Conservation (phyloP, 2,888 invertebrate species). For the Apamea monoglypha region DNA sequence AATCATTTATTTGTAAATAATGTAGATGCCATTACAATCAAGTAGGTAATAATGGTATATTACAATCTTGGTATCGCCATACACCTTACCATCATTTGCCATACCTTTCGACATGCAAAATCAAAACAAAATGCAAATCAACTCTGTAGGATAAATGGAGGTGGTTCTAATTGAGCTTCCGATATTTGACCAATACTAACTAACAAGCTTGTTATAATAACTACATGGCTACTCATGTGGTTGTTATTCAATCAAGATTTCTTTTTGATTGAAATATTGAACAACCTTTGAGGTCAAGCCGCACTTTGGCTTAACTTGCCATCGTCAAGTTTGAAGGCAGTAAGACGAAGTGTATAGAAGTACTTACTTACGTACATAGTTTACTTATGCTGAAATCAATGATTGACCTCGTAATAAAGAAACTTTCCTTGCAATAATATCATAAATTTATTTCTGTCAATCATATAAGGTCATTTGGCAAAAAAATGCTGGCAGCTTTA, state of each 20-base stretch:
- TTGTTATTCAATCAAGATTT: not conserved
- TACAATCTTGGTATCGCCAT: not conserved
- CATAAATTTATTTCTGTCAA: not conserved
- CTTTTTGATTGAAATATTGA: constrained; percentile 2
- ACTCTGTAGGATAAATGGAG: not conserved
- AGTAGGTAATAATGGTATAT: not conserved
- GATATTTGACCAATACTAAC: not conserved
- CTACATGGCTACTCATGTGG: not conserved
- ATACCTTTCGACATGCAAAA: not conserved
- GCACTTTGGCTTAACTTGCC: not conserved
- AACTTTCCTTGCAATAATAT: constrained; percentile 15
- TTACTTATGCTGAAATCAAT: constrained; percentile 9
- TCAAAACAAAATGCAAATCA: not conserved
- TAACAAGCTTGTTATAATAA: not conserved
- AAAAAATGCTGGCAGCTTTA: not conserved
- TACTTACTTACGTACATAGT: not conserved
- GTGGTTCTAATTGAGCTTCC: not conserved
- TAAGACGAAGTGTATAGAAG: not conserved
- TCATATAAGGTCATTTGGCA: not conserved
- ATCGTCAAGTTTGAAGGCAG: not conserved
- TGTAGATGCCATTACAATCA: not conserved
- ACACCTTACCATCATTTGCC: too few relatives aligned
- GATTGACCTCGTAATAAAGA: constrained; percentile 25
- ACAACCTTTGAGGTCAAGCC: constrained; percentile 17
- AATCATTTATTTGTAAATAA: not conserved